Conservation (phyloP, 2,888 invertebrate genomes). For the Laspeyria flexula region DNA sequence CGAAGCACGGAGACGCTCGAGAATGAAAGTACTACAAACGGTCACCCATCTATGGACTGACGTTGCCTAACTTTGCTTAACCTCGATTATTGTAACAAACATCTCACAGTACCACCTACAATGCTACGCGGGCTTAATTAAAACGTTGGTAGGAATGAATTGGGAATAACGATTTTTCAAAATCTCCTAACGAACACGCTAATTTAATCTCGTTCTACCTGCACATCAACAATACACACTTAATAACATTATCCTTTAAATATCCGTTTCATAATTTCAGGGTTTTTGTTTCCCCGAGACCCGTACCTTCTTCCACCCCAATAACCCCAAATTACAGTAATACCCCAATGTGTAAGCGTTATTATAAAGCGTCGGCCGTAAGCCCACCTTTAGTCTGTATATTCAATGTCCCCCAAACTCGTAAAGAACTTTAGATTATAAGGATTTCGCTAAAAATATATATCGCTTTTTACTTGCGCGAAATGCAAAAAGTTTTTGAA, state of each 20-base stretch:
- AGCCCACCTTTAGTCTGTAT: slow-evolving; percentile 39
- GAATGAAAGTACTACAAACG: too few species aligned
- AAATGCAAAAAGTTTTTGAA: slow-evolving; percentile 12
- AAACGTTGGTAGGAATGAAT: neutral
- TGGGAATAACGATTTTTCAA: neutral
- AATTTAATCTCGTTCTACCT: slow-evolving; percentile 20
- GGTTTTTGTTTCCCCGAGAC: slow-evolving; percentile 32
- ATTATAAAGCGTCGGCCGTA: slow-evolving; percentile 39
- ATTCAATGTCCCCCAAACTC: slow-evolving; percentile 46
- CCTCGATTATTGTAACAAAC: too few species aligned
- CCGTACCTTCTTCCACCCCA: slow-evolving; percentile 40
- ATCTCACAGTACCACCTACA: too few species aligned
- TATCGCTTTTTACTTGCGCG: slow-evolving; percentile 16
- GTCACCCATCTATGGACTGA: too few species aligned
- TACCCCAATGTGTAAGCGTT: slow-evolving; percentile 46
- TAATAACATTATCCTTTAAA: slow-evolving; percentile 32
- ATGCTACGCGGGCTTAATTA: too few species aligned
- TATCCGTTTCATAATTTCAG: slow-evolving; percentile 36
- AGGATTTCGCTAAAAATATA: slow-evolving; percentile 23
- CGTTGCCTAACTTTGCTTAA: too few species aligned
- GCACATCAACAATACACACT: slow-evolving; percentile 24
- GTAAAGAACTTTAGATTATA: slow-evolving; percentile 42
- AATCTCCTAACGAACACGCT: neutral
- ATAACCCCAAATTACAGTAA: slow-evolving; percentile 54
- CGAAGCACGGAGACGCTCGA: too few species aligned